phyloP scores from a whole-genome alignment of 2,113 vertebrate species.

The Piaya cayana region DNA sequence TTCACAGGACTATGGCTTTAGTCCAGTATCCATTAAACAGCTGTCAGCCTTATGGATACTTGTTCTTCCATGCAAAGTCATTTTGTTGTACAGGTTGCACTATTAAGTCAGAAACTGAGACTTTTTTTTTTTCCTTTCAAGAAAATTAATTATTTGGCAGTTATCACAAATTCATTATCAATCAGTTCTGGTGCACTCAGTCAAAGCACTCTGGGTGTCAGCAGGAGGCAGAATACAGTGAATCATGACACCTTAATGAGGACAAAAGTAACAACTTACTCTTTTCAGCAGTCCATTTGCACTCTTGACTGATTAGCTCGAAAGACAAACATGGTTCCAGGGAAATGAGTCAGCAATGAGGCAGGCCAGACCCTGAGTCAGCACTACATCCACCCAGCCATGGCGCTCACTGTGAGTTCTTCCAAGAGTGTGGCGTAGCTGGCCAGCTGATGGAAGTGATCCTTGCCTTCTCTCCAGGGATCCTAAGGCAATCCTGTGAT shows the following conservation, averaged over 20 bases:
- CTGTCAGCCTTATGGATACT: neutral
- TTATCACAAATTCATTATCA: neutral
- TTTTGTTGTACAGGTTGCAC: neutral
- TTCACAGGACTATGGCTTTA: neutral
- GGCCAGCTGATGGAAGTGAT: neutral
- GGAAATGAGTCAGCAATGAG: neutral
- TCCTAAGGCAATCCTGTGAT: neutral
- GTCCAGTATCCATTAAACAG: neutral
- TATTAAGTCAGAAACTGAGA: neutral
- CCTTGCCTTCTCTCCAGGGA: neutral
- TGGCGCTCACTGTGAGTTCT: neutral
- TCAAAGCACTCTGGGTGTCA: neutral
- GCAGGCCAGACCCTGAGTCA: slow-evolving; percentile 10
- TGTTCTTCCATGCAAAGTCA: neutral
- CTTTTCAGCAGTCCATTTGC: slow-evolving; percentile 40
- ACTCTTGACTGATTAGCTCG: slow-evolving; percentile 13
- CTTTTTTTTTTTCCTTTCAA: neutral
- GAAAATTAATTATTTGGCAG: neutral
- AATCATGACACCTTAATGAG: neutral
- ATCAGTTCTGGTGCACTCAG: neutral
- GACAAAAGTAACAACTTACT: slow-evolving; percentile 12
- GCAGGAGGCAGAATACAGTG: neutral
- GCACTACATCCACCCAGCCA: rapidly evolving
- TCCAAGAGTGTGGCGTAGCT: neutral
- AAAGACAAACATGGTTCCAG: slow-evolving; percentile 5